These are phyloP conservation scores for Cercopithecus diana DNA, from an alignment of 2,797 vertebrate genomes.

Conservation along the genomic window DNA sequence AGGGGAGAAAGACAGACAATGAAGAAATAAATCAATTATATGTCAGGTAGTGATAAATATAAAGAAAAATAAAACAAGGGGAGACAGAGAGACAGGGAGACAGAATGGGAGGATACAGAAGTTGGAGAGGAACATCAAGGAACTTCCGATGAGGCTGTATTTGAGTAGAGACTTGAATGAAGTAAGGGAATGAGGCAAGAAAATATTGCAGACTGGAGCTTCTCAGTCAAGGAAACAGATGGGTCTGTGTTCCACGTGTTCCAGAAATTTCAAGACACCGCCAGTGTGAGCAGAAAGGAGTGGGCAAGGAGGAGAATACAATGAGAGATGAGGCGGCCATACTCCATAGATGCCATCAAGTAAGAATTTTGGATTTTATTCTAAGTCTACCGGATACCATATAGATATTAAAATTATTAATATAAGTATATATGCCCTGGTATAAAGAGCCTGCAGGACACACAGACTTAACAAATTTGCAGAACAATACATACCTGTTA, in stretches of 20 bases:
- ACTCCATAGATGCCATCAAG: not conserved
- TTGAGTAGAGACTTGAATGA: not conserved
- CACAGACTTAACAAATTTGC: not conserved
- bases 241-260: not conserved
- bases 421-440: no score
- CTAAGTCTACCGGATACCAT: not conserved
- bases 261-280: not conserved
- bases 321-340: not conserved
- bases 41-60: not conserved
- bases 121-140: not conserved
- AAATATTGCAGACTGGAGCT: not conserved
- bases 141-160: not conserved
- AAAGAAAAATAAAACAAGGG: not conserved
- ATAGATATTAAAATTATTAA: not conserved
- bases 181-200: not conserved
- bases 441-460: not conserved
- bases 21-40: not conserved
- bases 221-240: not conserved
- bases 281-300: not conserved
- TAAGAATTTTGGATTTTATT: not conserved
- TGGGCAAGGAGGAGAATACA: not conserved
- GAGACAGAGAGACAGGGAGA: not conserved
- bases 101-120: not conserved
- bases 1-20: not conserved
- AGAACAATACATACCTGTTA: not conserved